phyloP scores from a whole-genome alignment of 2,888 invertebrate species.

The Zaprionus bogoriensis region DNA sequence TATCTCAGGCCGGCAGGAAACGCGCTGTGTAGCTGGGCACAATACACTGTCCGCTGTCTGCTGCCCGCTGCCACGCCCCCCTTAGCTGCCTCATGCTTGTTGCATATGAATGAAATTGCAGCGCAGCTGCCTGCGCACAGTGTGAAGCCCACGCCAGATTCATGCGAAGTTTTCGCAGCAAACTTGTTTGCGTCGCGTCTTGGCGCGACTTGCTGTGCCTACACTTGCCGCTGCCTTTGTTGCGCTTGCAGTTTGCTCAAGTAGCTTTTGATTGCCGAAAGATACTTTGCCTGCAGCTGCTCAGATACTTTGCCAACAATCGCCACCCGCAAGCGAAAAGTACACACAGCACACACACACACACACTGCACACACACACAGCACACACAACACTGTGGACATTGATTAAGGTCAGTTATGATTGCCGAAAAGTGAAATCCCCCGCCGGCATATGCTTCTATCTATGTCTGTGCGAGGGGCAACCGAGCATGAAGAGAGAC shows the following conservation, averaged over 20 bases:
- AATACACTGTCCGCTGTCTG: conserved; percentile 10
- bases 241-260: conserved; percentile 20
- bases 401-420: conserved; percentile 73
- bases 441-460: conserved; percentile 29
- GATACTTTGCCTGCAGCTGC: conserved; percentile 39
- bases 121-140: conserved; percentile 41
- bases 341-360: conserved; percentile 23
- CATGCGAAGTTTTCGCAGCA: conserved; percentile 58
- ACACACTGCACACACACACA: conserved; percentile 13
- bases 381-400: conserved; percentile 45
- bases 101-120: conserved; percentile 73
- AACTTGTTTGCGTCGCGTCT: conserved; percentile 62
- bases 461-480: conserved; percentile 6
- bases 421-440: conserved; percentile 65
- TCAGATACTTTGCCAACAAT: conserved; percentile 21
- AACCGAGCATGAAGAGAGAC: conserved; percentile 38
- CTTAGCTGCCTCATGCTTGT: conserved; percentile 2
- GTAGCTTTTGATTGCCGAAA: conserved; percentile 43
- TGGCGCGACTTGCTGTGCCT: conserved; percentile 12
- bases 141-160: conserved; percentile 1
- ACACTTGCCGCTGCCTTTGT: not conserved
- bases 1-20: conserved; percentile 71
- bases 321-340: not conserved
- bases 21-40: conserved; percentile 57
- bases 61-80: not conserved